Evolutionary conservation across 2,113 vertebrate species (phyloP), one percentile per base, ranked within the genome.

Genomic region (Cheirogaleus medius): DNA sequence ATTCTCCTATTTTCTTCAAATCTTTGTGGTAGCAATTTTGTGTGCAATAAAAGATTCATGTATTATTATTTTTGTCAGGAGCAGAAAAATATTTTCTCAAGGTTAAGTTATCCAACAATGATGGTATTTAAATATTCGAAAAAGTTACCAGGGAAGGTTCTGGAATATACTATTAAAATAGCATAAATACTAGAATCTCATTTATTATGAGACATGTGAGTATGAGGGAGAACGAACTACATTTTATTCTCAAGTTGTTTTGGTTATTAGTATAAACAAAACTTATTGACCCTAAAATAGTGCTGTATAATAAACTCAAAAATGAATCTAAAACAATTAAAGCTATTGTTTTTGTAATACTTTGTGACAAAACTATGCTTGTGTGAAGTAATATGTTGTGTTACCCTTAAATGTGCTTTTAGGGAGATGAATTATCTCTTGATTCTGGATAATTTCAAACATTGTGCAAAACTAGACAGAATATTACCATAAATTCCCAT

Each of bases 191-290:
- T 60, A 69, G n/a, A 92, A 86, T 90, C 49, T 90, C 21, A 82
- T n/a, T 94, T 92, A 44, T 94, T 84, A 49, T 47, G 20, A 86
- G 73, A 63, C 6, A 7, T 69, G 44, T 77, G 58, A 82, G 29
- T 64, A 4, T 92, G 3, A 74, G 54, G 34, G 37, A 83, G 63
- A 92, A 47, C 12, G 77, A 87, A 69, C 29, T 83, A 68, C 21
- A 76, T 90, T 88, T 89, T 68, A 52, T 68, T 56, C 29, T 91
- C 47, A 90, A 74, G 49, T 85, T 80, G 39, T 90, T 86, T 85
- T 92, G 29, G 11, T 86, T 78, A 37, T 92, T 77, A 81, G 17
- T 91, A 27, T 49, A 47, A 69, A 37, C 23, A 90, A 71, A 44
- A 58, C n/a, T 39, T 95, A 66, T 11, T 78, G 44, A 80, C 49